Base-by-base conservation (phyloP, 53 echinoderm and acorn worm genomes). In the Pentamera pediparva region DNA sequence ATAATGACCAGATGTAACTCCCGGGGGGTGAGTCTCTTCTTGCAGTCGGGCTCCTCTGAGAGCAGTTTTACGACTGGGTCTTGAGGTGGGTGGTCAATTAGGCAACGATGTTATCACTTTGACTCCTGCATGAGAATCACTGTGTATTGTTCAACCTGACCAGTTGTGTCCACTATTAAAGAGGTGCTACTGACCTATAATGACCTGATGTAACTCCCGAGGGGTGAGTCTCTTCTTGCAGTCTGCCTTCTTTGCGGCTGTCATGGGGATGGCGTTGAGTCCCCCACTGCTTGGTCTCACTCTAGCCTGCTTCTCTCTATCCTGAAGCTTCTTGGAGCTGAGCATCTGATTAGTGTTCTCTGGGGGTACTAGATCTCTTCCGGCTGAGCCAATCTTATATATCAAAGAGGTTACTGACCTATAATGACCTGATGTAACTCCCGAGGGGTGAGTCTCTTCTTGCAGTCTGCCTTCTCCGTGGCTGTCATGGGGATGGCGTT, bases 221-320 rank as follows among this genome's bases (percentile, higher is more conserved):
- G 98, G 98, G 50, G 98, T 86, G 33, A 98, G 80, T 51, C 62
- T 51, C 78, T 88, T 88, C 70, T 90, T 98, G 54, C 98, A 98
- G 78, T 98, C 98, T 27, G 80, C 54, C 56, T 92, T 98, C 81
- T 98, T 89, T 67, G 86, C 83, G 10, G 86, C 36, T 0, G 88
- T 91, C 92, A 98, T 98, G 20, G 98, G 98, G 34, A 98, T 86
- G 18, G 98, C 98, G 58, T 98, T 98, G 39, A 98, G 87, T 18
- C 98, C 98, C 6, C 88, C 89, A 59, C 92, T 92, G 31, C 85
- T 82, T 35, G 98, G 98, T 43, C 89, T 79, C 36, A 70, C 72
- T 37, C 50, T 72, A 1, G 92, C 86, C 19, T 56, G 33, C 12
- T 60, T 72, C 40, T 92, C 92, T 52, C 75, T 79, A n/a, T 92